These are phyloP conservation scores for Hemiscyllium ocellatum DNA, from an alignment of 2,113 vertebrate genomes.

Conservation along the genomic window DNA sequence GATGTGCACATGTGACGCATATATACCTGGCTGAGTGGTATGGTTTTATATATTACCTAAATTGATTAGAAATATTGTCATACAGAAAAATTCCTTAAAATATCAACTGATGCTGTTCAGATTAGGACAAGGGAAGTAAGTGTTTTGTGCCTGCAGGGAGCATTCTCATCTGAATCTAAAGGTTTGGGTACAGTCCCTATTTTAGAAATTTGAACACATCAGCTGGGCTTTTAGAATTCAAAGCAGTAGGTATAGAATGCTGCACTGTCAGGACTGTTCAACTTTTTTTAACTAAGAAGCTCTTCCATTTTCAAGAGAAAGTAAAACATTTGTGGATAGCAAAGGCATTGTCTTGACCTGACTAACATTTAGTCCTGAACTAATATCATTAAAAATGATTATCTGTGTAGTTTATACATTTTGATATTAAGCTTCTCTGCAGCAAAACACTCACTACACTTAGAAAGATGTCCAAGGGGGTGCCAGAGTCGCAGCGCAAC, in stretches of 20 bases:
- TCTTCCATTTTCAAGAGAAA: not conserved
- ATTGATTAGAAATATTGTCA: too few relatives aligned
- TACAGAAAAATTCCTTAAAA: too few relatives aligned
- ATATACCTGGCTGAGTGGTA: too few relatives aligned
- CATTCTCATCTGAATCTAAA: not conserved
- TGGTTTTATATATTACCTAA: too few relatives aligned
- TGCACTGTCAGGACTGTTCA: not conserved
- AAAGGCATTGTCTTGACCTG: not conserved
- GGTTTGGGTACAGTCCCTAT: not conserved
- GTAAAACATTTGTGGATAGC: not conserved
- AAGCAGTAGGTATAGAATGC: not conserved
- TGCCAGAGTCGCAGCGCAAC: too few relatives aligned
- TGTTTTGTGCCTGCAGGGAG: not conserved
- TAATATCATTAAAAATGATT: not conserved
- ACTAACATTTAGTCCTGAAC: not conserved
- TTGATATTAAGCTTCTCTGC: too few relatives aligned
- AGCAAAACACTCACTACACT: too few relatives aligned
- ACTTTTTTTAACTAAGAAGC: not conserved
- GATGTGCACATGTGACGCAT: too few relatives aligned
- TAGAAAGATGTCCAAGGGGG: too few relatives aligned
- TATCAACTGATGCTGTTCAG: too few relatives aligned
- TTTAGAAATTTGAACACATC: not conserved
- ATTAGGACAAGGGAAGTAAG: too few relatives aligned
- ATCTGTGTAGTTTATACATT: not conserved
- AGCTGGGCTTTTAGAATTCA: not conserved